Evolutionary conservation across 2,888 invertebrate species (phyloP), one percentile per base, ranked within the genome.

Genomic region (Leuctra nigra): DNA sequence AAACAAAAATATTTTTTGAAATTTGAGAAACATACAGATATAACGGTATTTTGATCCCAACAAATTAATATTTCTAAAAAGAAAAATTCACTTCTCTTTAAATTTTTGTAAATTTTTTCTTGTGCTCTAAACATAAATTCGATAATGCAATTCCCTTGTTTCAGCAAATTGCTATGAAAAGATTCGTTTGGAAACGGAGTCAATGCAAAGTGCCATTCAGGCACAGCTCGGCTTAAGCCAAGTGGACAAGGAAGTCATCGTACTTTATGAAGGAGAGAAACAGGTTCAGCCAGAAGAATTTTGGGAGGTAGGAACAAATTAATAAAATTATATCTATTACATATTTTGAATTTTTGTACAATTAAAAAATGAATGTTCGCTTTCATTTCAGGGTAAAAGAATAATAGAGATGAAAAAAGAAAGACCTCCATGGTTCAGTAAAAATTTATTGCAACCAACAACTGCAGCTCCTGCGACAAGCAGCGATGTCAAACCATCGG

Each of bases 381-480:
- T n/a, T n/a, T n/a, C n/a, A n/a, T n/a, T n/a, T 33, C 62, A 76
- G 70, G 75, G 74, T 1, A 91, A 91, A 72, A 79, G 87, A 64
- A 79, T 95, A 61, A 82, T 96, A 14, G 93, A 95, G 75, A 81
- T 93, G 79, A 77, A 86, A 47, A 92, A 89, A 69, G 80, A 85
- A 56, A 78, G 94, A 61, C 95, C 95, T 3, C 73, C 81, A 38
- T 96, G 94, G 93, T 96, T 94, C 68, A 84, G 87, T 63, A 84
- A 83, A 66, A 91, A 92, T 73, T 76, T 95, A 52, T 72, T 92
- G 18, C 85, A 92, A 68, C 83, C 84, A 68, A 80, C 86, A 1
- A 88, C 89, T 16, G 83, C 87, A 64, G 79, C 83, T 62, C 78
- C 83, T 38, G 80, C 86, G 0, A 75, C 78, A 33, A 80, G 81